Evolutionary conservation across 2,888 invertebrate genomes (phyloP).

Genomic region (Nephrotoma flavescens): DNA sequence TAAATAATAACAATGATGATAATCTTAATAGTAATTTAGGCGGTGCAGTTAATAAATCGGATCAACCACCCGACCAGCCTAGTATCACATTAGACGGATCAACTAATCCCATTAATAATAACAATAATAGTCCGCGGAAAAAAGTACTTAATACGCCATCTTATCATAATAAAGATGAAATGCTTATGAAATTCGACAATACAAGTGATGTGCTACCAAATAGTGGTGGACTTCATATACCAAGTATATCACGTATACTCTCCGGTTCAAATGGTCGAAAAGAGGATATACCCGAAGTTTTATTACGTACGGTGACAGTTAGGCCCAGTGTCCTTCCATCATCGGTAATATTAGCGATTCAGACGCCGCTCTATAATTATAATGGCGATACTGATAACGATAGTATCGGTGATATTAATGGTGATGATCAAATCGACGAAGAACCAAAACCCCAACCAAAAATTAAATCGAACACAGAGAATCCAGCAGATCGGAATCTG

Average conservation of each 20-base stretch:
- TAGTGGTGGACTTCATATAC: constrained; percentile 46
- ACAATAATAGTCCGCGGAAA: constrained; percentile 28
- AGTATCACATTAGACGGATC: constrained; percentile 13
- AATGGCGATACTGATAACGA: constrained; percentile 8
- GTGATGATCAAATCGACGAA: constrained; percentile 13
- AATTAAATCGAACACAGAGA: constrained; percentile 16
- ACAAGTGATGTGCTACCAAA: constrained; percentile 28
- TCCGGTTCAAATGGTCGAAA: constrained; percentile 75
- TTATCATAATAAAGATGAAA: constrained; percentile 25
- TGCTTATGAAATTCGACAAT: constrained; percentile 6
- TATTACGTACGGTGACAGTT: constrained; percentile 52
- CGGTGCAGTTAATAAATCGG: not conserved
- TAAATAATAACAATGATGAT: constrained; percentile 7
- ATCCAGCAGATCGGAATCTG: constrained; percentile 7
- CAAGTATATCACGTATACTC: constrained; percentile 70
- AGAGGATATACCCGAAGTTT: constrained; percentile 64
- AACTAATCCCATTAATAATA: not conserved
- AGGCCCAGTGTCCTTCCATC: constrained; percentile 27
- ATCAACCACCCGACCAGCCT: constrained; percentile 7
- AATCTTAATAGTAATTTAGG: not conserved
- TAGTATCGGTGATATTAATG: constrained; percentile 9
- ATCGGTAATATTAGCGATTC: constrained; percentile 19
- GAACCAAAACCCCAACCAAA: constrained; percentile 19
- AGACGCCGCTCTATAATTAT: constrained; percentile 2
- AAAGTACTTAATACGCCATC: constrained; percentile 63